These are phyloP conservation scores for Whitmania pigra DNA, from an alignment of 1,140 invertebrate genomes.

Conservation along the genomic window DNA sequence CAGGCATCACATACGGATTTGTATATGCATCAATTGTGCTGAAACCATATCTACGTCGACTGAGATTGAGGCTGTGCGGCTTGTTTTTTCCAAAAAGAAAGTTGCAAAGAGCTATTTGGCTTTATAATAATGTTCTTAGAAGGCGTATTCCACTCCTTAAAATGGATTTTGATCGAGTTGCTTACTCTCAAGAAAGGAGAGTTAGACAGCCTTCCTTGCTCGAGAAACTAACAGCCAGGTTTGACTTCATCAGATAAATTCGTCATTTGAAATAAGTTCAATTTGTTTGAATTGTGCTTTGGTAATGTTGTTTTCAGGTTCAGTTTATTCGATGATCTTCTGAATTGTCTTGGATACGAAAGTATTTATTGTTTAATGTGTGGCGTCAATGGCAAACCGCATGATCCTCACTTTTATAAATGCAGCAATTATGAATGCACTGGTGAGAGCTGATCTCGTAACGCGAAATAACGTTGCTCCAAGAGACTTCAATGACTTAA, in stretches of 20 bases:
- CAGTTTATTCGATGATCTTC: not conserved
- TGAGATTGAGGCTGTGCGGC: not conserved
- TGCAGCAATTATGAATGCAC: not conserved
- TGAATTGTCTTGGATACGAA: conserved; percentile 2
- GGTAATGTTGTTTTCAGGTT: not conserved
- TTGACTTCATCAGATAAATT: not conserved
- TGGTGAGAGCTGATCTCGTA: not conserved
- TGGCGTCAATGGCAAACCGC: not conserved
- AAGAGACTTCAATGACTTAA: too few relatives aligned
- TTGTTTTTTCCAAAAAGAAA: not conserved
- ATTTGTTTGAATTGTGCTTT: not conserved
- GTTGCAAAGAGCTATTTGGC: not conserved
- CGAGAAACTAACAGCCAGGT: conserved; percentile 7
- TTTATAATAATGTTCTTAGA: conserved; percentile 4
- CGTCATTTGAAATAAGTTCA: not conserved
- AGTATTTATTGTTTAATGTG: conserved; percentile 12
- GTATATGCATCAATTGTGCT: not conserved
- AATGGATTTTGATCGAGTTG: conserved; percentile 5
- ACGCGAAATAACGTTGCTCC: not conserved
- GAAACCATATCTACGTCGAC: not conserved
- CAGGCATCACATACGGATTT: not conserved
- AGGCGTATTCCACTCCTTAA: not conserved
- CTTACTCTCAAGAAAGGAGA: not conserved
- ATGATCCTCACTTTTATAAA: conserved; percentile 1
- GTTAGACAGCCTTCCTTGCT: not conserved